These are phyloP conservation scores for Heliconius cydno DNA, from an alignment of 2,888 invertebrate genomes.

Conservation along the genomic window DNA sequence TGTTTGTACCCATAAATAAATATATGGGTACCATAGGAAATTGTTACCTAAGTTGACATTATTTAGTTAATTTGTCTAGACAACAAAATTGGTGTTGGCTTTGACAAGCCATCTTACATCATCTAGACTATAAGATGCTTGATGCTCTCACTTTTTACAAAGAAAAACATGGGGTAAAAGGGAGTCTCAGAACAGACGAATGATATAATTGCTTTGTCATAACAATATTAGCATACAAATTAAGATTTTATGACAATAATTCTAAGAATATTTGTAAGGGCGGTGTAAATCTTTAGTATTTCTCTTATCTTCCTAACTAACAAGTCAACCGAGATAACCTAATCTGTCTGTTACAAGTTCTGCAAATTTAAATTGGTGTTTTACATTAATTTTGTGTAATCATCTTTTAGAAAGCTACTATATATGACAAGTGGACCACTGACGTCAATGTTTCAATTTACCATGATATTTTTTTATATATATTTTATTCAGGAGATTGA, in stretches of 20 bases:
- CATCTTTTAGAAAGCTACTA: neutral
- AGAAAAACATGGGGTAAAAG: neutral
- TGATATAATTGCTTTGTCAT: neutral
- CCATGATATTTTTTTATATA: neutral
- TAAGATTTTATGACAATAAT: constrained; percentile 58
- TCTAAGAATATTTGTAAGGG: constrained; percentile 56
- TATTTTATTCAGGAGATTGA: no score
- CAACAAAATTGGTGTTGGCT: neutral
- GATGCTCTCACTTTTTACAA: neutral
- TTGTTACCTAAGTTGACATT: no score
- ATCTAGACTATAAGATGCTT: neutral
- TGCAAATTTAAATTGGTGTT: constrained; percentile 48
- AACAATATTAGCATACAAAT: constrained; percentile 38
- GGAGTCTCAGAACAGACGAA: neutral
- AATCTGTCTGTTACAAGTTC: constrained; percentile 71
- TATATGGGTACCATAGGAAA: no score
- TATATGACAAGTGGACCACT: neutral
- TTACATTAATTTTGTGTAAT: neutral
- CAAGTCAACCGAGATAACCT: constrained; percentile 59
- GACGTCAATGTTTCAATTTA: neutral
- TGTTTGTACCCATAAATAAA: no score
- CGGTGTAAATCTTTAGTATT: constrained; percentile 70
- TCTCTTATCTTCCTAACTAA: constrained; percentile 55
- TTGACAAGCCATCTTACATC: neutral
- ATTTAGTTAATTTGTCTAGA: no score